Evolutionary conservation across 1,140 invertebrate species (phyloP).

Genomic region (Coenobita brevimanus): DNA sequence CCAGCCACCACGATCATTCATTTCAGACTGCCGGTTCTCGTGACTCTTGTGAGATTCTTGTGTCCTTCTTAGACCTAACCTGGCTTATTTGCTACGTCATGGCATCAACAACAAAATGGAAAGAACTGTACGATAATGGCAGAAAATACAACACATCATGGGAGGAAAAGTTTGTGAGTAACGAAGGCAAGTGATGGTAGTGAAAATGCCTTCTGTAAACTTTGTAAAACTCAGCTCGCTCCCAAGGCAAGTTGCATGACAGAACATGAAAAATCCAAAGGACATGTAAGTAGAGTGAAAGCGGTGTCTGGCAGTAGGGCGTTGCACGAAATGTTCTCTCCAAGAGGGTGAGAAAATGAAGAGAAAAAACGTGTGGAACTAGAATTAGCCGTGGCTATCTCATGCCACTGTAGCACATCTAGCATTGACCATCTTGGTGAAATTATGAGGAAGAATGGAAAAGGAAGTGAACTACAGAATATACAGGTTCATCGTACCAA

Average conservation of each 20-base stretch:
- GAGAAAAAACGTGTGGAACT: slow-evolving; percentile 42
- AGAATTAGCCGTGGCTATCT: slow-evolving; percentile 43
- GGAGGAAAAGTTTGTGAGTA: slow-evolving; percentile 28
- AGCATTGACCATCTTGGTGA: slow-evolving; percentile 28
- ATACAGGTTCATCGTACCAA: slow-evolving; percentile 28
- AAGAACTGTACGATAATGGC: slow-evolving; percentile 21
- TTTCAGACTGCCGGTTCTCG: too few relatives aligned
- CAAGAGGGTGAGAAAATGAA: slow-evolving; percentile 9
- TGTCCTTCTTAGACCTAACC: too few relatives aligned
- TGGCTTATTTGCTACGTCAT: too few relatives aligned
- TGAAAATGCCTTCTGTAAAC: slow-evolving; percentile 9
- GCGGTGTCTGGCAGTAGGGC: slow-evolving; percentile 10
- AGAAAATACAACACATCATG: slow-evolving; percentile 21
- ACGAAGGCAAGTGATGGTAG: slow-evolving; percentile 22
- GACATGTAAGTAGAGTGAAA: slow-evolving; percentile 36
- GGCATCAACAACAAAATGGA: not conserved
- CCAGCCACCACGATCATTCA: too few relatives aligned
- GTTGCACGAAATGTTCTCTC: not conserved
- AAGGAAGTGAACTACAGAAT: slow-evolving; percentile 41
- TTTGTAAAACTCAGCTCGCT: slow-evolving; percentile 34
- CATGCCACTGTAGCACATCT: not conserved
- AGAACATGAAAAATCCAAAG: slow-evolving; percentile 37
- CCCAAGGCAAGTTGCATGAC: slow-evolving; percentile 25
- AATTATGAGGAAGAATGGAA: slow-evolving; percentile 28
- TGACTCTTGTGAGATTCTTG: too few relatives aligned